These are phyloP conservation scores for Hippasteria phrygiana DNA, from an alignment of 53 echinoderm and acorn worm genomes.

Conservation along the genomic window DNA sequence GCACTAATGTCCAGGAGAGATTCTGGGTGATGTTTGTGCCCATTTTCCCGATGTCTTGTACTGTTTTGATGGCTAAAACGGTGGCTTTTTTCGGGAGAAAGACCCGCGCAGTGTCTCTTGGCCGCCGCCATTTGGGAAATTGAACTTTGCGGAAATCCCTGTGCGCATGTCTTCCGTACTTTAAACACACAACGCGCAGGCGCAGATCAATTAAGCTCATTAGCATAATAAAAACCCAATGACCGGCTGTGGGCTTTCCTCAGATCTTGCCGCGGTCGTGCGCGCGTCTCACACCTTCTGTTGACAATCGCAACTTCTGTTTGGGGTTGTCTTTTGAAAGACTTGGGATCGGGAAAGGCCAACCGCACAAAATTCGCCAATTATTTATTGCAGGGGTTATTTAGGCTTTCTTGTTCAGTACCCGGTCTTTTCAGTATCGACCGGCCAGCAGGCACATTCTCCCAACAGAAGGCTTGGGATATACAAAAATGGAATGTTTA, in stretches of 20 bases:
- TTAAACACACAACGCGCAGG: conserved; percentile 91
- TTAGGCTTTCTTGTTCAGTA: conserved; percentile 12
- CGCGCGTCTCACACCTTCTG: conserved; percentile 59
- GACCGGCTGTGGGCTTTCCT: conserved; percentile 80
- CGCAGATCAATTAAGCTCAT: conserved; percentile 98
- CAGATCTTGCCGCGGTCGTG: conserved; percentile 69
- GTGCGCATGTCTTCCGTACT: conserved; percentile 77
- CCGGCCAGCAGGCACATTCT: not conserved
- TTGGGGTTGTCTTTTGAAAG: conserved; percentile 25
- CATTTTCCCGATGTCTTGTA: conserved; percentile 86
- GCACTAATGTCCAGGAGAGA: conserved; percentile 99
- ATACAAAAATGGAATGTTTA: conserved; percentile 36
- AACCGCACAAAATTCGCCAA: conserved; percentile 5
- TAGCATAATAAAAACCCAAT: conserved; percentile 99
- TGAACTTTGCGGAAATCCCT: conserved; percentile 91
- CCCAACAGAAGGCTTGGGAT: not conserved
- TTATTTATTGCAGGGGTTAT: conserved; percentile 31
- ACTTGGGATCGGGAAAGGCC: conserved; percentile 14
- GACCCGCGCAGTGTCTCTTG: conserved; percentile 93
- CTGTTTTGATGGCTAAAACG: conserved; percentile 80
- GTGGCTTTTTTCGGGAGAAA: conserved; percentile 88
- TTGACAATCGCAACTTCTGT: conserved; percentile 67
- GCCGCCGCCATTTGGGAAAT: conserved; percentile 99
- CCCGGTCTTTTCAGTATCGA: conserved; percentile 32
- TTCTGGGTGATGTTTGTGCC: conserved; percentile 85